These are phyloP conservation scores for Stercorarius parasiticus DNA, from an alignment of 2,113 vertebrate species.

Conservation along the genomic window DNA sequence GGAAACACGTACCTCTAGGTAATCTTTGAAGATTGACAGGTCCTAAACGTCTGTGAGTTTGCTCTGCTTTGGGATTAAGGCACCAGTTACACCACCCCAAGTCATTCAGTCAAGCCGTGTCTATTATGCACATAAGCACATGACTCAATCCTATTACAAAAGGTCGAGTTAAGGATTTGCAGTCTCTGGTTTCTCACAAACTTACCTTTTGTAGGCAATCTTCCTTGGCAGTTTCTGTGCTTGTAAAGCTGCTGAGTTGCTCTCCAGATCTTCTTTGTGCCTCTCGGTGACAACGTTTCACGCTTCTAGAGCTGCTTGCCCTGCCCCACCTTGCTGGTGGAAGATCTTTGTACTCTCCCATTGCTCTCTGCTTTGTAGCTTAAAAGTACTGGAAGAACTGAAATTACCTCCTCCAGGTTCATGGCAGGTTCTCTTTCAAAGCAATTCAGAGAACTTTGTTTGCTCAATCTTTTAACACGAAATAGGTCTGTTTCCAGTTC, in stretches of 20 bases:
- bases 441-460: background rate
- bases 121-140: accelerated
- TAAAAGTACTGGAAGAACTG: background rate
- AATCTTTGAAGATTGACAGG: background rate
- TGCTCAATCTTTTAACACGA: background rate
- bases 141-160: background rate
- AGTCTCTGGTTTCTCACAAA: background rate
- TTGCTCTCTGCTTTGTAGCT: background rate
- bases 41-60: background rate
- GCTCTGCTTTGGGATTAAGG: background rate
- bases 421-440: background rate
- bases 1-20: background rate
- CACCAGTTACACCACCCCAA: background rate
- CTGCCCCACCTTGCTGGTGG: accelerated
- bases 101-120: background rate
- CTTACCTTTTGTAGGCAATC: background rate
- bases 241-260: background rate
- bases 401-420: background rate
- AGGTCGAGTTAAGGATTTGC: background rate
- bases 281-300: background rate
- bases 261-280: background rate
- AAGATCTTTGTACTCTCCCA: accelerated
- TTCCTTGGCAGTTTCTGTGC: background rate
- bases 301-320: background rate
- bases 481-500: background rate